Evolutionary conservation across 1,140 invertebrate species (phyloP), one percentile per base, ranked within the genome.

Genomic region (Steinernema khuongi): DNA sequence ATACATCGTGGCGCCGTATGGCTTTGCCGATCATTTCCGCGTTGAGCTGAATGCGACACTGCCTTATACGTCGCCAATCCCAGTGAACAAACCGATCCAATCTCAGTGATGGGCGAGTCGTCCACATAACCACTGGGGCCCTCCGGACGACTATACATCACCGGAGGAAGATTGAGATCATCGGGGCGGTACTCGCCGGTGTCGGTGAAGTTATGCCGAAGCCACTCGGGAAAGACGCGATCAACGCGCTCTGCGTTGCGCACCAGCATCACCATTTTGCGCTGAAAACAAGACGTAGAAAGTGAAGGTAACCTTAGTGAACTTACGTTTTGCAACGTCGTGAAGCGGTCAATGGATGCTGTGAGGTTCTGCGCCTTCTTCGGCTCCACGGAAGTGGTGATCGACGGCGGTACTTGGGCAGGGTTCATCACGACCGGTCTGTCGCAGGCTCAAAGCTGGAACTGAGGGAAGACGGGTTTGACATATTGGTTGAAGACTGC

Each of bases 131-230:
- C 90, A 68, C 90, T 87, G 18, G 89, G 89, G 43, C 88, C 88
- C n/a, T 84, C 85, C 29, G 81, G 82, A 67, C 89, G 79, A 30
- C 78, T 79, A 36, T 78, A 77, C 0, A 91, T 90, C 32, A 86
- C 87, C 68, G 89, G 88, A 1, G 94, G 94, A 91, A 96, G 92
- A 81, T 97, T 97, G 19, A 96, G 86, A 85, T 96, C 93, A 81
- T 91, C 91, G 17, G 91, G 88, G 18, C 90, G 86, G 80, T 94
- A 95, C 28, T 85, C 83, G 1, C 88, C 88, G 31, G 68, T 66
- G 26, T 80, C 77, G 68, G 74, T 69, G 29, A 81, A 50, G 14
- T 74, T 76, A 17, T 31, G n/a, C 4, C 66, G 26, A 44, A 78
- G 70, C 32, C 73, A 79, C 7, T 73, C 73, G 4, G 79, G 79